Conservation (phyloP, 2,888 invertebrate species). For the Patella caerulea region DNA sequence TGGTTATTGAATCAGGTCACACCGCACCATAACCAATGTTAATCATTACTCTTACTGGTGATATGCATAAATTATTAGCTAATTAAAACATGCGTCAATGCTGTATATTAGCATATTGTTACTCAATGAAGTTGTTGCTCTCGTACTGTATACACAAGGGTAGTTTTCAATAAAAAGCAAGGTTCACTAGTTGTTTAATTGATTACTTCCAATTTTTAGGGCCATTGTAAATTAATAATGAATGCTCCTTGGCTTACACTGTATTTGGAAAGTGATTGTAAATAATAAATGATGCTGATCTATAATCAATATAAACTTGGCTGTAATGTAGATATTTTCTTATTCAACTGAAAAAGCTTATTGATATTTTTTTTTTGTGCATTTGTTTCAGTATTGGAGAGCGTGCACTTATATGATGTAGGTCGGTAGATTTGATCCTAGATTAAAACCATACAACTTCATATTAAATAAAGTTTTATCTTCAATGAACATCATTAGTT, state of each 20-base stretch:
- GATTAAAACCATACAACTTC: too few relatives aligned
- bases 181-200: not conserved
- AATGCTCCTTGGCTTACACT: not conserved
- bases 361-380: too few relatives aligned
- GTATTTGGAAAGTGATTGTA: not conserved
- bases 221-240: not conserved
- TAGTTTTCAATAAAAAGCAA: not conserved
- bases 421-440: too few relatives aligned
- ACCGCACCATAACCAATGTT: not conserved
- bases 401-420: too few relatives aligned
- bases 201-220: not conserved
- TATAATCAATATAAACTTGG: not conserved
- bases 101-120: not conserved
- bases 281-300: slow-evolving; percentile 5
- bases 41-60: not conserved
- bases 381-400: too few relatives aligned
- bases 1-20: not conserved
- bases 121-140: slow-evolving; percentile 10
- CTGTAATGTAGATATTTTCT: too few relatives aligned
- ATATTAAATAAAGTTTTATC: too few relatives aligned
- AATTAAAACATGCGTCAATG: not conserved
- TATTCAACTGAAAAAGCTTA: too few relatives aligned
- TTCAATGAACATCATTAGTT: too few relatives aligned
- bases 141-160: not conserved
- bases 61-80: not conserved